Conservation (phyloP, 2,113 vertebrate species). For the Alaudala cheleensis region DNA sequence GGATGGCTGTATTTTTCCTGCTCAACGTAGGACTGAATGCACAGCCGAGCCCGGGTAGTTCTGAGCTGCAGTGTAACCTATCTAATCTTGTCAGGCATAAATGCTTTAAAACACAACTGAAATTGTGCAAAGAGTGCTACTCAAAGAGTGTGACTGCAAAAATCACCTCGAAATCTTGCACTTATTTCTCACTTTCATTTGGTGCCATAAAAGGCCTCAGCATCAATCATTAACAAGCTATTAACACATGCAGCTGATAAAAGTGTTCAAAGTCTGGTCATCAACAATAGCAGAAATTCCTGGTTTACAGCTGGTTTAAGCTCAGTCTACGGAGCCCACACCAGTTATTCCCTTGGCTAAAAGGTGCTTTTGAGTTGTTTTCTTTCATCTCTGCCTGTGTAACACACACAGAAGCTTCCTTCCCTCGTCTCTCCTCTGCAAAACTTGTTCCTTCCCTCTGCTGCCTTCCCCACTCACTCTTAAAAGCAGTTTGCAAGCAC, state of each 20-base stretch:
- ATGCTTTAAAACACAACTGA: slow-evolving; percentile 68
- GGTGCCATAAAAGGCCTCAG: slow-evolving; percentile 73
- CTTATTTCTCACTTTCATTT: slow-evolving; percentile 70
- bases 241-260: slow-evolving; percentile 81
- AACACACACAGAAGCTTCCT: slow-evolving; percentile 60
- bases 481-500: background rate
- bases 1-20: slow-evolving; percentile 47
- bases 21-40: slow-evolving; percentile 8
- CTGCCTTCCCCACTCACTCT: background rate
- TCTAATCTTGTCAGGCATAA: slow-evolving; percentile 52
- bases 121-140: slow-evolving; percentile 11
- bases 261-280: slow-evolving; percentile 75
- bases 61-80: background rate
- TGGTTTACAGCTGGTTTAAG: slow-evolving; percentile 74
- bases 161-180: slow-evolving; percentile 62
- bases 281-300: slow-evolving; percentile 73
- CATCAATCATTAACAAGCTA: slow-evolving; percentile 84
- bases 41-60: background rate
- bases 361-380: slow-evolving; percentile 52
- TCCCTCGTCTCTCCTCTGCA: slow-evolving; percentile 56
- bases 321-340: background rate
- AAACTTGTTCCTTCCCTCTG: background rate
- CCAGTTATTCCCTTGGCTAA: slow-evolving; percentile 63
- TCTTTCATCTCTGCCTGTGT: slow-evolving; percentile 81
- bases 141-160: background rate